Base-by-base conservation (phyloP, 2,797 vertebrate genomes). In the Bufotes viridis region DNA sequence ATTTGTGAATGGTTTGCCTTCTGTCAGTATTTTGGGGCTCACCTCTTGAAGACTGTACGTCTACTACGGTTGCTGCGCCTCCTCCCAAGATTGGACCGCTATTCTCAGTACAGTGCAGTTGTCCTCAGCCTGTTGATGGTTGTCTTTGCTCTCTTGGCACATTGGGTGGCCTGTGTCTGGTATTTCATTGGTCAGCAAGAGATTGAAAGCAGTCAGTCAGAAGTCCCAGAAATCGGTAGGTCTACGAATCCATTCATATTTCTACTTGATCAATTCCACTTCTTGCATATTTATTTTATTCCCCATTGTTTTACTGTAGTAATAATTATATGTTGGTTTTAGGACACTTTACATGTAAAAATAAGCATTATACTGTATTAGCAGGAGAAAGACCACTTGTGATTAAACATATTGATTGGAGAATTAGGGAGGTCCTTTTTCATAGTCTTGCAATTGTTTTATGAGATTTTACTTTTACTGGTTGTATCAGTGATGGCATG, bases 161-260 rank as follows among this genome's bases (percentile, higher is more conserved):
- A 97, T 93, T 97, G 96, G 96, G 97, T 97, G 91, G 96, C 96
- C 90, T 97, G 96, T 18, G 86, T 96, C 90, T 97, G 96, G 96
- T 97, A 96, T 94, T 97, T 96, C 93, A 96, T 97, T 0, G 96
- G 96, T 3, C 96, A 93, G 88, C 93, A 63, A 60, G 96, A 97
- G 93, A 95, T 97, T 0, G 96, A 96, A 88, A 95, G 93, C 92
- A 94, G 91, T 3, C 92, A 92, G 9, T 92, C 94, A 0, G 95
- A 95, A 86, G 93, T 96, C 87, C 96, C 95, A 11, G 96, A 97
- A 49, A 96, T 97, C 0, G 96, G 96, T 97, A 82, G 90, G 92
- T 90, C 15, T 24, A 72, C 8, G n/a, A 34, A 18, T 26, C 24
- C 24, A 18, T 18, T 29, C 20, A 18, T 29, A 34, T 17, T 86